Evolutionary conservation across 2,797 vertebrate genomes (phyloP), one percentile per base, ranked within the genome.

Genomic region (Poeciliopsis gracilis): DNA sequence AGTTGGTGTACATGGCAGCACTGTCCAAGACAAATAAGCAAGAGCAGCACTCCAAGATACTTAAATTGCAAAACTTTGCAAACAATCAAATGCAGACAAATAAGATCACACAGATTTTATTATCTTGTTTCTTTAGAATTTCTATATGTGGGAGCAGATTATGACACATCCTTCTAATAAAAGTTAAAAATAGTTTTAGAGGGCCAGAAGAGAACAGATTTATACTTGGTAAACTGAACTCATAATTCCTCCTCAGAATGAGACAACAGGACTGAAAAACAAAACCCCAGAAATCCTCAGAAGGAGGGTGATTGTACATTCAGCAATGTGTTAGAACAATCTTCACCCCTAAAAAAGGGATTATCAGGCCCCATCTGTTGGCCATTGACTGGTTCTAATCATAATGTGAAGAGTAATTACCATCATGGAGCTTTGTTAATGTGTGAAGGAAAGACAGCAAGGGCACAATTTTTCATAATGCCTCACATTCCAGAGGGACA

Each of bases 351-450:
- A 81, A 91, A 90, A 88, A 55, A 77, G 47, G 84, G 88, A 92
- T 88, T 92, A 93, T 92, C 89, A 82, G 89, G 84, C 91, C 92
- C 95, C 94, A 95, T 95, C 93, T 95, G 94, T 88, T 91, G 89
- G 86, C 94, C 90, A 94, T 95, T 94, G 92, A 92, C 84, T 81
- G 77, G 75, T 90, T 86, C 89, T 92, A 84, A 91, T 91, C 89
- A 92, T 84, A 85, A 88, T 84, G 86, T 88, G 91, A 83, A 82
- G 90, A 90, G 87, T 91, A 92, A 93, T 93, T 92, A 93, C 88
- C 91, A 92, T 95, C 91, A 91, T 88, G 84, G 79, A 69, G 86
- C 90, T 92, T 91, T 89, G 90, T 93, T 90, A 87, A 94, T 67
- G 92, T 94, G 93, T 93, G 91, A 95, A 94, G 84, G 87, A 88